Evolutionary conservation across 2,797 vertebrate genomes (phyloP), one percentile per base, ranked within the genome.

Genomic region (Schizopygopsis malacanthus): DNA sequence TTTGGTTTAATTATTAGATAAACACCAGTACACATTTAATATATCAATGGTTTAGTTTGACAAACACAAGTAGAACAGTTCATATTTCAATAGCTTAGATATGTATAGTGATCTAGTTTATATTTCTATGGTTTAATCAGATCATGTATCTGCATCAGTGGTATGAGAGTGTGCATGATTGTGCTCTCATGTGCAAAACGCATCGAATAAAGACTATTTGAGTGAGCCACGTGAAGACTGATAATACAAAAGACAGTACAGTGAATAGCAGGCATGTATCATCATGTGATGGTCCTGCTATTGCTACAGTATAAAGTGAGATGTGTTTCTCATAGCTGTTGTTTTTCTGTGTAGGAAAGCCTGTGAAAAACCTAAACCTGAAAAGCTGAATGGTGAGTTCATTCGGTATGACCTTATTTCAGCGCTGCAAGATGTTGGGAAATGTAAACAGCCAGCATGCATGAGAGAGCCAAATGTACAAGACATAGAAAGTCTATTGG

Each of bases 391-490:
- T 9, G 52, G 37, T 39, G 47, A 84, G 76, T 18, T 70, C 2
- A n/a, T 71, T 79, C 11, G 79, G 41, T 50, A 12, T 61, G 83
- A 85, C 67, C 52, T 85, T 1, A 45, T 79, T 85, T 75, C 72
- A 76, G 76, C 52, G 0, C 52, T 16, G 39, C 65, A 45, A 72
- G 76, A 71, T 70, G 75, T 56, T 61, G 83, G 61, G 65, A 47
- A 79, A 72, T 61, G 65, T 20, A 85, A 85, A 85, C 65, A 71
- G 25, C 39, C 67, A 39, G 76, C 76, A 79, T 71, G 65, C 83
- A 85, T 50, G 65, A 80, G 18, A 79, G 67, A 63, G 52, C 54
- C 50, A 56, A 79, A 67, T 72, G 65, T 47, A 71, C 45, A 75
- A 83, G 41, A 37, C 83, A 79, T 43, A 41, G 67, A 9, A 79